phyloP scores from a whole-genome alignment of 1,140 invertebrate species.

The Aphelinus certus region DNA sequence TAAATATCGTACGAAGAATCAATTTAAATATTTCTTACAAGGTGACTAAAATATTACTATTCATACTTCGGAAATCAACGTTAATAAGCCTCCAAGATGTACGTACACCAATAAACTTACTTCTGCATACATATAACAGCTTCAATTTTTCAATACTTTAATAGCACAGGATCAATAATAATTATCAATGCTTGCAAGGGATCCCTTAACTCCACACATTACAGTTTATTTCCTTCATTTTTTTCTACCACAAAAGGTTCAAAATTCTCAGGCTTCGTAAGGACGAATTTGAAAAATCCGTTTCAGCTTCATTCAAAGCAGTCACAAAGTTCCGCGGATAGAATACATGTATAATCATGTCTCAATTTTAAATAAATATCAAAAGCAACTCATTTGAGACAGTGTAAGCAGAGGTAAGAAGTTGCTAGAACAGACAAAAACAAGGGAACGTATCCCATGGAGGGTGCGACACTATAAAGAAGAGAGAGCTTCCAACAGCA shows the following conservation, averaged over 20 bases:
- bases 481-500: not conserved
- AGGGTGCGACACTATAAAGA: conserved; percentile 50
- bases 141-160: not conserved
- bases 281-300: too few relatives aligned
- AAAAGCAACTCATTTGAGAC: conserved; percentile 35
- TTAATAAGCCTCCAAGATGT: too few relatives aligned
- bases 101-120: not conserved
- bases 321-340: not conserved
- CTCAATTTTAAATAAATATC: conserved; percentile 15
- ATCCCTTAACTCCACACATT: not conserved
- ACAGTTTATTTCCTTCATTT: not conserved
- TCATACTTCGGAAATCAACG: too few relatives aligned
- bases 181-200: too few relatives aligned
- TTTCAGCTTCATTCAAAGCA: conserved; percentile 16
- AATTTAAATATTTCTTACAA: too few relatives aligned
- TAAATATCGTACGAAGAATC: too few relatives aligned
- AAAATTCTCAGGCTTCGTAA: not conserved
- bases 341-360: conserved; percentile 11
- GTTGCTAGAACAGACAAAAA: conserved; percentile 55
- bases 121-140: not conserved
- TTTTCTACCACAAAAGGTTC: not conserved
- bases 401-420: conserved; percentile 58
- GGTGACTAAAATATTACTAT: too few relatives aligned
- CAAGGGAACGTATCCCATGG: conserved; percentile 49
- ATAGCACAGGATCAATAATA: conserved; percentile 18